These are phyloP conservation scores for Bos indicus DNA, from an alignment of 2,113 vertebrate genomes.

Conservation along the genomic window DNA sequence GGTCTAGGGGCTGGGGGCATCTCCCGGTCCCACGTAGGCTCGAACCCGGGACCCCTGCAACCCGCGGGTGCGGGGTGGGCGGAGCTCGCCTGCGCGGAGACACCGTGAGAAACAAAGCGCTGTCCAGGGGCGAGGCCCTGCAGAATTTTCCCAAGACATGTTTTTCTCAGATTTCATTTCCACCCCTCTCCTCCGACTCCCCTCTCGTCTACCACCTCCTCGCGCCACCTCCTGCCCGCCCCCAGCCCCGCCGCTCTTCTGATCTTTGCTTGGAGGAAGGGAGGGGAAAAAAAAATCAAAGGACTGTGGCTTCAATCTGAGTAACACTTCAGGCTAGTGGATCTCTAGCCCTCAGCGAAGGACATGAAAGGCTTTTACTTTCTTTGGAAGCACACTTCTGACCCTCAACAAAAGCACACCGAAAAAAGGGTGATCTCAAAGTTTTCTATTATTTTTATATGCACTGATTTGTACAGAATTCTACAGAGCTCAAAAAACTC, in stretches of 20 bases:
- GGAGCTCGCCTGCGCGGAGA: fast-evolving
- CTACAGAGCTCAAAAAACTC: not conserved
- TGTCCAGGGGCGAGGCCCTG: fast-evolving
- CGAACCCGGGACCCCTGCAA: fast-evolving
- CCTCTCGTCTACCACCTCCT: fast-evolving
- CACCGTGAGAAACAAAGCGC: fast-evolving
- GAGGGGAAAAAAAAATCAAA: not conserved
- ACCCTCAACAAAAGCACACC: not conserved
- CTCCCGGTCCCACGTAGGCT: fast-evolving
- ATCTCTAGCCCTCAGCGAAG: not conserved
- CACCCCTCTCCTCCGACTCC: no score
- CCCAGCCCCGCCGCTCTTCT: not conserved
- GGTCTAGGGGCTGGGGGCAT: not conserved
- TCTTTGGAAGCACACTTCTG: not conserved
- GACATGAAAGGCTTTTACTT: not conserved
- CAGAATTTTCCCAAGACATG: not conserved
- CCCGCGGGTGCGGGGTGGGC: fast-evolving
- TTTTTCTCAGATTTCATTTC: not conserved
- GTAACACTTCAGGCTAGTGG: not conserved
- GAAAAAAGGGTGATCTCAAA: not conserved
- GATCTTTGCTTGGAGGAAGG: not conserved
- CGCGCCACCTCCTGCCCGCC: no score
- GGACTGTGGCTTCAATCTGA: not conserved
- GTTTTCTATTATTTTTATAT: not conserved
- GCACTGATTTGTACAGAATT: not conserved